A percentile compares a stretch with the other conserved stretches of the same genome.
phyloP scores from a whole-genome alignment of 2,113 vertebrate genomes.

The Felis chaus region DNA sequence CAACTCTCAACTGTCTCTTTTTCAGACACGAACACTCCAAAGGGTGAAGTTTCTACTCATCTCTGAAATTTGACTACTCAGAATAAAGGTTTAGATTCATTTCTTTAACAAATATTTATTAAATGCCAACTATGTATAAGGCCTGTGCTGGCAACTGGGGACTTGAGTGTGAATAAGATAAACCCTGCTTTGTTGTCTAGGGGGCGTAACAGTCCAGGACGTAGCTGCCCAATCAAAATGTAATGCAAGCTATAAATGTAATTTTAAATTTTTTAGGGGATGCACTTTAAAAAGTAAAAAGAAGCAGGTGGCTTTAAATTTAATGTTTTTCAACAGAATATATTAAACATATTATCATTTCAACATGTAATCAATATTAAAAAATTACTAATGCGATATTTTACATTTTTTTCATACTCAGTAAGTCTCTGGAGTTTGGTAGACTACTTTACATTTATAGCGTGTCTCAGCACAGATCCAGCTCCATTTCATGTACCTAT shows the following conservation, averaged over 20 bases:
- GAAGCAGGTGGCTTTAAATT: constrained; percentile 15
- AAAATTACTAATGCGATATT: neutral
- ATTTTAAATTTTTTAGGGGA: neutral
- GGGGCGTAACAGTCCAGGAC: neutral
- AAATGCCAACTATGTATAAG: neutral
- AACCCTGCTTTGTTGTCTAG: neutral
- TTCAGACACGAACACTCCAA: neutral
- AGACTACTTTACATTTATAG: neutral
- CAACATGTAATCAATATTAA: neutral
- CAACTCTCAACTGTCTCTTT: neutral
- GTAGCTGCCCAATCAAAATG: neutral
- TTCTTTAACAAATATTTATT: constrained; percentile 28
- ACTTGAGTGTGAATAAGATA: neutral
- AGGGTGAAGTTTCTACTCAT: neutral
- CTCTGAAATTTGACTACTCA: constrained; percentile 17
- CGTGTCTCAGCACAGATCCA: neutral
- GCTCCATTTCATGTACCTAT: neutral
- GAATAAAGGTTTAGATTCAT: neutral
- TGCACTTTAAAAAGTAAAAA: constrained; percentile 37
- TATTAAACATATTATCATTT: constrained; percentile 9
- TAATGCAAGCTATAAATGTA: neutral
- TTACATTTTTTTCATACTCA: neutral
- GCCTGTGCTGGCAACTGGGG: neutral
- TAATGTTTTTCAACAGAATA: constrained; percentile 34
- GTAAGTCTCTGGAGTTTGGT: neutral